Conservation (phyloP, 2,888 invertebrate genomes). For the Drosophila koepferae region DNA sequence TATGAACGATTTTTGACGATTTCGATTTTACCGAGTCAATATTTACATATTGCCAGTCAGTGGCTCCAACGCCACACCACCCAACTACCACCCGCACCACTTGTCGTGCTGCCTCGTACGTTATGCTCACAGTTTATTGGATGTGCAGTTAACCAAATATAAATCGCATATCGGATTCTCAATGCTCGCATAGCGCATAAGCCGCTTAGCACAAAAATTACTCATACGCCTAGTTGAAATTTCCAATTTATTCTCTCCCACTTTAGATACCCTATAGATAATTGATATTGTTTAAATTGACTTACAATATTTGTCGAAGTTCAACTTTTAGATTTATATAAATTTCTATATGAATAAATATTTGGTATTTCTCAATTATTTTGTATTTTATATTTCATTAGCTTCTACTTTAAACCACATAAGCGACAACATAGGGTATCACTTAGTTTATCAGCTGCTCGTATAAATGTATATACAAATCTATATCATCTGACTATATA, state of each 20-base stretch:
- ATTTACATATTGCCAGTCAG: conserved; percentile 61
- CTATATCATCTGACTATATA: neutral
- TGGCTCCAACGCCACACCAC: neutral
- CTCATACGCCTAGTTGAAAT: conserved; percentile 72
- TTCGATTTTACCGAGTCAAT: conserved; percentile 79
- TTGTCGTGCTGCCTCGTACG: conserved; percentile 1
- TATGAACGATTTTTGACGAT: conserved; percentile 77
- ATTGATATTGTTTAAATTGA: neutral
- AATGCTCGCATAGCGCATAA: conserved; percentile 53
- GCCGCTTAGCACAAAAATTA: conserved; percentile 75
- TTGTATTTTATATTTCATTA: neutral
- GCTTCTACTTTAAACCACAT: neutral
- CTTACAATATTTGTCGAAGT: no score
- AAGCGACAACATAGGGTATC: neutral
- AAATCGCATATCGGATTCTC: conserved; percentile 75
- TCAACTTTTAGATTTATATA: no score
- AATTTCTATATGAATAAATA: no score
- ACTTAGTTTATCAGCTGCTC: neutral
- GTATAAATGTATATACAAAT: neutral
- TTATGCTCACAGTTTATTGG: conserved; percentile 65
- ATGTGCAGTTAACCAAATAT: conserved; percentile 79
- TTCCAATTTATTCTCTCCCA: conserved; percentile 10
- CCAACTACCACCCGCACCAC: neutral
- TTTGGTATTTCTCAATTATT: no score
- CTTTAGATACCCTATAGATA: neutral